Evolutionary conservation across 2,113 vertebrate genomes (phyloP), one percentile per base, ranked within the genome.

Genomic region (mouse (Mus musculus)): DNA sequence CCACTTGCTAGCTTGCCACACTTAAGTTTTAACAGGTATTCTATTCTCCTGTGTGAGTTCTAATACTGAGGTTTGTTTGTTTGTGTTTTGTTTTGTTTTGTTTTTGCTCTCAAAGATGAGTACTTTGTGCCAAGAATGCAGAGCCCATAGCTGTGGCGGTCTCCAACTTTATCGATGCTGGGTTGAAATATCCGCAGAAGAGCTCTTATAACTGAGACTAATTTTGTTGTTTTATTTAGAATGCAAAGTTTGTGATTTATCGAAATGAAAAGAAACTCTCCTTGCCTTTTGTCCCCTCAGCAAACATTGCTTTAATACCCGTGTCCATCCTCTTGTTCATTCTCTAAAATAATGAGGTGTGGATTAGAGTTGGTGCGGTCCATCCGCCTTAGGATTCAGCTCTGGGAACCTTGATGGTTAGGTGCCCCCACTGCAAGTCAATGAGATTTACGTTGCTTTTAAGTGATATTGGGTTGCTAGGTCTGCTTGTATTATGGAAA

Each of bases 201-300:
- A 88, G 46, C 77, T 73, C 59, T 85, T 54, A 56, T 73, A 89
- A 65, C 56, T 4, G 61, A 80, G 71, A 65, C 52, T 36, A 78
- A 42, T 72, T 39, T 39, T 46, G n/a, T 80, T 92, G 36, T 80
- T 91, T 95, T 73, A 52, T 80, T 91, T 87, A 82, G 69, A 90
- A 19, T 67, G 75, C 87, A 63, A 84, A 92, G 85, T 76, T 71
- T 82, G 89, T 17, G 72, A 72, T 77, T 95, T 63, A 78, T 76
- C 63, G 42, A 88, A 90, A 72, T 20, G n/a, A 77, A 89, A 49
- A 91, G 67, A 39, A 67, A 67, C 49, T 16, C 52, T 8, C 69
- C 17, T 20, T 46, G n/a, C 5, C 89, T 61, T 63, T 75, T 67
- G 84, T 71, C 39, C 71, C 33, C 77, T 54, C 80, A 30, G 16